Conservation (phyloP, 2,888 invertebrate species). For the Incurvaria masculella region DNA sequence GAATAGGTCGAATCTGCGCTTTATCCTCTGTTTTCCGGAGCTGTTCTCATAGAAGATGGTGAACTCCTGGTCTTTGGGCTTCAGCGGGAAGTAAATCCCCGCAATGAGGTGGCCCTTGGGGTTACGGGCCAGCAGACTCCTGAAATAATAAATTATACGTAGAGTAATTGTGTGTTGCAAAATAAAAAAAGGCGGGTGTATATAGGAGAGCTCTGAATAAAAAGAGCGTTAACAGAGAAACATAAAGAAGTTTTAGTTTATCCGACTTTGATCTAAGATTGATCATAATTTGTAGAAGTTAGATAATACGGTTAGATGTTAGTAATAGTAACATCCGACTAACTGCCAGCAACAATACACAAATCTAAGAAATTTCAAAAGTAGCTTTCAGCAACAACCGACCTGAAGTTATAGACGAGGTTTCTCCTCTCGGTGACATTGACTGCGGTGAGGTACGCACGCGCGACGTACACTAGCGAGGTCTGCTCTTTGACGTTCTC, state of each 20-base stretch:
- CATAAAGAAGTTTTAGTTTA: background rate
- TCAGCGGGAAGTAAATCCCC: conserved; percentile 81
- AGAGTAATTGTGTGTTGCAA: background rate
- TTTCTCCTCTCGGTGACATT: conserved; percentile 88
- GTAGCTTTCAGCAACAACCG: too few species aligned
- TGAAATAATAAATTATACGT: conserved; percentile 26
- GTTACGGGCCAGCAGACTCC: conserved; percentile 77
- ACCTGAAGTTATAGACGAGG: conserved; percentile 76
- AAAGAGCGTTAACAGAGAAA: background rate
- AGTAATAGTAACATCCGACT: too few species aligned
- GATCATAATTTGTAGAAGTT: background rate
- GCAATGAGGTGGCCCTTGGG: conserved; percentile 80
- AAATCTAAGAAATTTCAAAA: too few species aligned
- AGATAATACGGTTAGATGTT: too few species aligned
- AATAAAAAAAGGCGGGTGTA: background rate
- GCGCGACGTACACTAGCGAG: conserved; percentile 75
- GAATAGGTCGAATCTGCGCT: conserved; percentile 72
- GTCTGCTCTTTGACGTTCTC: conserved; percentile 61
- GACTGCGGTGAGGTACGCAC: conserved; percentile 76
- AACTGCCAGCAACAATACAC: too few species aligned
- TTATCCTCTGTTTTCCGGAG: conserved; percentile 67
- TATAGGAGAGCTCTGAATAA: background rate
- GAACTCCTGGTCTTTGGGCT: conserved; percentile 61
- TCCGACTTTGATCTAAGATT: background rate
- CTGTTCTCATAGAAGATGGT: conserved; percentile 77